phyloP scores from a whole-genome alignment of 2,797 vertebrate species.

The Helostoma temminkii region DNA sequence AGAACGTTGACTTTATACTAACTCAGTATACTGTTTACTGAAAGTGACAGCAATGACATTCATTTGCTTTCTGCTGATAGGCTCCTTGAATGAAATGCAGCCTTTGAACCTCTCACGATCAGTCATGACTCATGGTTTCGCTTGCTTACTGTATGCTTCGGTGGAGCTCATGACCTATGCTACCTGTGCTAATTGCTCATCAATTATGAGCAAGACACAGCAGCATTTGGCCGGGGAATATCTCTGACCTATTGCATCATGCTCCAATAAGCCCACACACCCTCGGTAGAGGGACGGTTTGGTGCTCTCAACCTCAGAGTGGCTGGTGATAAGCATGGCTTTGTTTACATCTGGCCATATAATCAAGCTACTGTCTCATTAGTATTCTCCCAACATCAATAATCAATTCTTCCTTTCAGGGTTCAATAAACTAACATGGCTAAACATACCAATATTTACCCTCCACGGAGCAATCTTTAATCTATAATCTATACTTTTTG shows the following conservation, averaged over 20 bases:
- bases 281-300: conserved; percentile 24
- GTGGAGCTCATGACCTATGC: conserved; percentile 67
- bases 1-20: conserved; percentile 16
- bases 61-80: conserved; percentile 30
- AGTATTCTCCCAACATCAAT: conserved; percentile 49
- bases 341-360: conserved; percentile 50
- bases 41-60: conserved; percentile 16
- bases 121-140: conserved; percentile 54
- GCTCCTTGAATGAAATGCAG: conserved; percentile 9
- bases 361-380: conserved; percentile 44
- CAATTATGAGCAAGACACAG: conserved; percentile 74
- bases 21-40: conserved; percentile 7
- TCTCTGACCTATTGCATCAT: conserved; percentile 68
- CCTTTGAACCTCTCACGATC: conserved; percentile 12
- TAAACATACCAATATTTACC: conserved; percentile 45
- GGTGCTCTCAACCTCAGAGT: conserved; percentile 56
- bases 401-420: conserved; percentile 26
- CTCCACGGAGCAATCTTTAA: conserved; percentile 39
- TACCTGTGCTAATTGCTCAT: conserved; percentile 81
- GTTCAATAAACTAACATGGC: conserved; percentile 37
- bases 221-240: conserved; percentile 58
- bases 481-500: conserved; percentile 35
- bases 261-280: conserved; percentile 54
- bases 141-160: conserved; percentile 48
- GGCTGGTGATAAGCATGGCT: conserved; percentile 53